Conservation (phyloP, 2,888 invertebrate genomes). For the Apamea sordens region DNA sequence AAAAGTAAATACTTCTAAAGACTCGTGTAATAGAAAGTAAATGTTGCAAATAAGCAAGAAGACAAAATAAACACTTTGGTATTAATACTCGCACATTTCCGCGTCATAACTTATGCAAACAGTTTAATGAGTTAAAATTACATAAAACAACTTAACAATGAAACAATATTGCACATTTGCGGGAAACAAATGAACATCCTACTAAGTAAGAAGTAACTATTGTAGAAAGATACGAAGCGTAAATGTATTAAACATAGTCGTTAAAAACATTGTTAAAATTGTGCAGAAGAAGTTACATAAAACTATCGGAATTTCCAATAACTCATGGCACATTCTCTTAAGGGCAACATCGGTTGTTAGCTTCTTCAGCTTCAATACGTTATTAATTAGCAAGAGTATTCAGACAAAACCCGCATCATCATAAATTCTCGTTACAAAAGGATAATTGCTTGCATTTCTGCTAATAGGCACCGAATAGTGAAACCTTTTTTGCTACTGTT, state of each 20-base stretch:
- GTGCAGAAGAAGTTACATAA: background rate
- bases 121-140: conserved; percentile 22
- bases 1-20: background rate
- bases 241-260: background rate
- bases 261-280: background rate
- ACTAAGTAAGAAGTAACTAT: conserved; percentile 15
- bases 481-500: conserved; percentile 64
- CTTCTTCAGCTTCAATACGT: conserved; percentile 30
- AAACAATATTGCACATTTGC: conserved; percentile 36
- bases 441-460: conserved; percentile 71
- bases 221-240: background rate
- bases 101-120: conserved; percentile 33
- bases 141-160: conserved; percentile 18
- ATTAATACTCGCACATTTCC: conserved; percentile 18
- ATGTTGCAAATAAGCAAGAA: conserved; percentile 20
- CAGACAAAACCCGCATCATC: conserved; percentile 27
- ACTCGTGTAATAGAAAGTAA: conserved; percentile 1
- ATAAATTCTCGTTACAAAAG: conserved; percentile 41
- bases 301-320: background rate
- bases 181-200: conserved; percentile 12
- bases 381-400: conserved; percentile 10
- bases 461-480: conserved; percentile 71
- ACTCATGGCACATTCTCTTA: background rate
- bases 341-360: background rate
- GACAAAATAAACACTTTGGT: conserved; percentile 31